phyloP scores from a whole-genome alignment of 2,888 invertebrate species.

The Yponomeuta evonymella region DNA sequence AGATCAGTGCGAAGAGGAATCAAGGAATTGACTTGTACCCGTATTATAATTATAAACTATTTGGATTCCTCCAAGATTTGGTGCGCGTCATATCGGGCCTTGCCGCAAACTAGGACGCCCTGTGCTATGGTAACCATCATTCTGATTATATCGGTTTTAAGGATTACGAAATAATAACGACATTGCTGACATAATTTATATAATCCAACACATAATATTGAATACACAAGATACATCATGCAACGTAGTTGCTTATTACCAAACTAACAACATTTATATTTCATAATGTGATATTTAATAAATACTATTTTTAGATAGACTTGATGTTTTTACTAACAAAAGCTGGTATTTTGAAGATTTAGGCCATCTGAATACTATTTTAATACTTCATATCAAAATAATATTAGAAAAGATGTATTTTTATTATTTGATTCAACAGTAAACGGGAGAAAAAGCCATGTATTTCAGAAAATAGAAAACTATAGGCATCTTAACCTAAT shows the following conservation, averaged over 20 bases:
- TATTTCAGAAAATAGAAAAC: constrained; percentile 58
- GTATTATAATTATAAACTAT: too few relatives aligned
- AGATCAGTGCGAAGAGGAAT: too few relatives aligned
- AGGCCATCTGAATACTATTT: constrained; percentile 40
- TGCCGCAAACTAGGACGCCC: too few relatives aligned
- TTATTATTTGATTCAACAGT: constrained; percentile 45
- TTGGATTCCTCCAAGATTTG: too few relatives aligned
- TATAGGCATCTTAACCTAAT: constrained; percentile 49
- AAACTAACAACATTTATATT: constrained; percentile 34
- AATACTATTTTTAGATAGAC: constrained; percentile 1
- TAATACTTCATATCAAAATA: constrained; percentile 24
- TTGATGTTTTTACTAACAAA: constrained; percentile 18
- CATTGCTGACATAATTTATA: constrained; percentile 66
- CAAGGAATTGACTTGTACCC: too few relatives aligned
- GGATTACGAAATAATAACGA: constrained; percentile 30
- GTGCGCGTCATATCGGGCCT: too few relatives aligned
- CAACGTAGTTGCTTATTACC: constrained; percentile 40
- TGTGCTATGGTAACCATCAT: too few relatives aligned
- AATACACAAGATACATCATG: constrained; percentile 52
- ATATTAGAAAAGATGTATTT: constrained; percentile 54
- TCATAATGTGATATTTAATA: constrained; percentile 13
- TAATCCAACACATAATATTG: constrained; percentile 63
- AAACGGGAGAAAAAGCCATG: constrained; percentile 51
- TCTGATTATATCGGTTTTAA: neutral
- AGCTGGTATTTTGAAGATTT: constrained; percentile 29